A percentile compares a stretch with the other conserved stretches of the same genome.
Conservation (phyloP, 2,797 vertebrate species). For the Kryptolebias ocellatus region DNA sequence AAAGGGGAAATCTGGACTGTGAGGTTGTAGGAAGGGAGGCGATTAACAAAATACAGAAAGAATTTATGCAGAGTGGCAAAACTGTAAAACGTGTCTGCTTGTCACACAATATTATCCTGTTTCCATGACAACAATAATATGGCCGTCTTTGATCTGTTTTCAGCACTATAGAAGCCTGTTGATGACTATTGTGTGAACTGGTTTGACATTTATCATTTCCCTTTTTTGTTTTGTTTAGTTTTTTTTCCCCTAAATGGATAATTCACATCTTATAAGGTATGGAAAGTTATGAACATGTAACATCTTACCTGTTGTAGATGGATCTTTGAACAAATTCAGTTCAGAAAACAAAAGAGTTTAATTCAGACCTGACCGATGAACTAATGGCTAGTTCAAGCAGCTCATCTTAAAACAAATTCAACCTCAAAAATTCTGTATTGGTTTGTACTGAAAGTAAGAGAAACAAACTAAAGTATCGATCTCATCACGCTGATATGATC, state of each 20-base stretch:
- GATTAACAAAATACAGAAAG: slow-evolving; percentile 55
- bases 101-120: slow-evolving; percentile 71
- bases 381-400: no score
- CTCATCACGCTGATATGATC: no score
- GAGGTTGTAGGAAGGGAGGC: slow-evolving; percentile 50
- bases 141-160: slow-evolving; percentile 62
- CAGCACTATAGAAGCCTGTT: slow-evolving; percentile 37
- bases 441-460: no score
- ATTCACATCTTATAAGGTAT: no score
- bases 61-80: slow-evolving; percentile 50
- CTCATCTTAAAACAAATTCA: no score
- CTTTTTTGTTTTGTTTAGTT: not conserved
- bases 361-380: no score
- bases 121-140: slow-evolving; percentile 83
- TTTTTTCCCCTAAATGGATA: not conserved
- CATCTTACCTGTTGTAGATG: no score
- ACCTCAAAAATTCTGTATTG: no score
- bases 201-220: slow-evolving; percentile 4
- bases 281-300: no score
- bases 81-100: slow-evolving; percentile 62
- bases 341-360: no score
- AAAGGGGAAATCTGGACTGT: slow-evolving; percentile 25
- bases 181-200: slow-evolving; percentile 24
- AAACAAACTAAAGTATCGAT: no score
- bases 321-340: no score